phyloP scores from a whole-genome alignment of 1,140 invertebrate species.

The Cydia strobilella region DNA sequence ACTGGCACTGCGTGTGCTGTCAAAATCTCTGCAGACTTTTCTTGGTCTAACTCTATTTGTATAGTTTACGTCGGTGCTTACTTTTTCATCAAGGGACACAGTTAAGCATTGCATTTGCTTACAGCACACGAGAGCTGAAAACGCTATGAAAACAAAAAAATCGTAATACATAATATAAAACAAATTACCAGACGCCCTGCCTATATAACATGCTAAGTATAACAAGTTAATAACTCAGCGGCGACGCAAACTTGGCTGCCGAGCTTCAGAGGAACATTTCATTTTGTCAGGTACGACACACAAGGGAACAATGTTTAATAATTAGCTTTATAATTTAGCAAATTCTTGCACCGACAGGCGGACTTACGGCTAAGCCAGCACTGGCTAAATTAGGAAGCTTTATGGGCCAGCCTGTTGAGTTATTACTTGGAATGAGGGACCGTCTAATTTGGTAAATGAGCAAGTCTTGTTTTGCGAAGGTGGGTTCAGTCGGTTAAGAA shows the following conservation, averaged over 20 bases:
- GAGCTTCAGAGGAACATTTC: constrained; percentile 50
- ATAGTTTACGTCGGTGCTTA: too few relatives aligned
- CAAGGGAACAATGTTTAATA: constrained; percentile 69
- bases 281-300: constrained; percentile 58
- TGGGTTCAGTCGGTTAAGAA: not conserved
- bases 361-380: constrained; percentile 55
- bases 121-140: too few relatives aligned
- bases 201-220: constrained; percentile 14
- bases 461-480: constrained; percentile 15
- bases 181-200: constrained; percentile 23
- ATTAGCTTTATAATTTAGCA: constrained; percentile 69
- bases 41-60: too few relatives aligned
- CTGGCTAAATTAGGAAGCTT: constrained; percentile 50
- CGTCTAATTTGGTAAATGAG: constrained; percentile 31
- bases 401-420: constrained; percentile 36
- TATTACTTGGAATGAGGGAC: constrained; percentile 29
- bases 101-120: too few relatives aligned
- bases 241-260: constrained; percentile 43
- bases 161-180: not conserved
- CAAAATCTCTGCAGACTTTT: too few relatives aligned
- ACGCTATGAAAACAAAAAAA: not conserved
- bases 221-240: constrained; percentile 50
- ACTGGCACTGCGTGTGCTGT: too few relatives aligned
- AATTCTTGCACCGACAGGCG: constrained; percentile 48
- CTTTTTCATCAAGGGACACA: too few relatives aligned